phyloP scores from a whole-genome alignment of 1,140 invertebrate genomes.

The Scaptomyza pallida region DNA sequence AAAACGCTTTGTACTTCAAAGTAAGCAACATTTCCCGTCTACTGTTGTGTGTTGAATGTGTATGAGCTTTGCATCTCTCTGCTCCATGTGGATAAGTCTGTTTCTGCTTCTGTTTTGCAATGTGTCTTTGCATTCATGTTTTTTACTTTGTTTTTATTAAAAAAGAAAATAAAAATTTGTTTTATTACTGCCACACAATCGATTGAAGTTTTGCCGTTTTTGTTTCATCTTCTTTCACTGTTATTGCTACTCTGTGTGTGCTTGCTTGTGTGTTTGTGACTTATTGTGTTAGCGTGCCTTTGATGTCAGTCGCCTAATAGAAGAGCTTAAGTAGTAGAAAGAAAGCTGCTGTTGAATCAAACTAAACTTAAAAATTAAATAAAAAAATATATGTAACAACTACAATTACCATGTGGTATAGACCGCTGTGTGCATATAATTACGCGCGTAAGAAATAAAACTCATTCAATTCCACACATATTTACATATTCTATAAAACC shows the following conservation, averaged over 20 bases:
- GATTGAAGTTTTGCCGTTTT: slow-evolving; percentile 65
- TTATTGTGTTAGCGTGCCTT: slow-evolving; percentile 34
- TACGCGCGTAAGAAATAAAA: too few relatives aligned
- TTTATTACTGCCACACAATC: slow-evolving; percentile 71
- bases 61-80: slow-evolving; percentile 9
- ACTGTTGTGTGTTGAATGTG: slow-evolving; percentile 35
- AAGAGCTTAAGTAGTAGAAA: slow-evolving; percentile 1
- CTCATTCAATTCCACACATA: too few relatives aligned
- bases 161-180: slow-evolving; percentile 44
- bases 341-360: background rate
- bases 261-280: slow-evolving; percentile 6
- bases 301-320: slow-evolving; percentile 55
- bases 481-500: too few relatives aligned
- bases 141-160: slow-evolving; percentile 46
- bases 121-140: slow-evolving; percentile 46
- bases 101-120: slow-evolving; percentile 34
- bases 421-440: too few relatives aligned
- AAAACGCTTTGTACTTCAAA: slow-evolving; percentile 78
- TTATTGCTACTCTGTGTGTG: slow-evolving; percentile 25
- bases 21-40: slow-evolving; percentile 64
- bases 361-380: background rate
- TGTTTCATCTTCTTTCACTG: slow-evolving; percentile 23
- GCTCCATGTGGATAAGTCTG: slow-evolving; percentile 1
- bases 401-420: too few relatives aligned
- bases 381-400: too few relatives aligned